These are phyloP conservation scores for Vanessa atalanta DNA, from an alignment of 1,140 invertebrate species.

Conservation along the genomic window DNA sequence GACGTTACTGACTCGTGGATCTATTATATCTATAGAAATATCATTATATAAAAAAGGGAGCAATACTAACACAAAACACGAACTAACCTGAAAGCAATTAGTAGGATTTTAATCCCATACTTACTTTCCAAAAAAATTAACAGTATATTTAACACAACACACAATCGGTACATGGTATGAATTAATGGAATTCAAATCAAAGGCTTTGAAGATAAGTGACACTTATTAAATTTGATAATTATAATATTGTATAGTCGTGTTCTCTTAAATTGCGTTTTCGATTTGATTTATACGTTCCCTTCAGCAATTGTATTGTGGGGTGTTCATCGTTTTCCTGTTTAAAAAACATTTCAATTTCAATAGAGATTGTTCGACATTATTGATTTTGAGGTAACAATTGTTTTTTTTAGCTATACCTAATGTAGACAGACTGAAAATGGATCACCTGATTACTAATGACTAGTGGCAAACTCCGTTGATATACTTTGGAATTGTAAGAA, in stretches of 20 bases:
- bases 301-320: neutral
- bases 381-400: neutral
- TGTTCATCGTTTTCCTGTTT: slow-evolving; percentile 14
- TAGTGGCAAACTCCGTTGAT: too few relatives aligned
- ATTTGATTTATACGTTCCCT: neutral
- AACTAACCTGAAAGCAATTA: too few relatives aligned
- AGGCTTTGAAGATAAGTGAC: neutral
- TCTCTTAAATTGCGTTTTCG: neutral
- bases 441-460: too few relatives aligned
- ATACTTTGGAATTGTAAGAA: too few relatives aligned
- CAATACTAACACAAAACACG: too few relatives aligned
- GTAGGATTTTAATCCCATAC: neutral
- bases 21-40: too few relatives aligned
- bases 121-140: slow-evolving; percentile 1
- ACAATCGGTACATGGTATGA: neutral
- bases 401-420: too few relatives aligned
- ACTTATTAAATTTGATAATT: neutral
- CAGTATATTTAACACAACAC: slow-evolving; percentile 5
- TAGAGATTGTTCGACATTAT: neutral
- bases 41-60: too few relatives aligned
- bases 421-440: too few relatives aligned
- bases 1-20: too few relatives aligned
- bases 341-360: slow-evolving; percentile 4
- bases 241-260: neutral
- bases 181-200: neutral